Evolutionary conservation across 2,797 vertebrate species (phyloP), one percentile per base, ranked within the genome.

Genomic region (Acomys russatus): DNA sequence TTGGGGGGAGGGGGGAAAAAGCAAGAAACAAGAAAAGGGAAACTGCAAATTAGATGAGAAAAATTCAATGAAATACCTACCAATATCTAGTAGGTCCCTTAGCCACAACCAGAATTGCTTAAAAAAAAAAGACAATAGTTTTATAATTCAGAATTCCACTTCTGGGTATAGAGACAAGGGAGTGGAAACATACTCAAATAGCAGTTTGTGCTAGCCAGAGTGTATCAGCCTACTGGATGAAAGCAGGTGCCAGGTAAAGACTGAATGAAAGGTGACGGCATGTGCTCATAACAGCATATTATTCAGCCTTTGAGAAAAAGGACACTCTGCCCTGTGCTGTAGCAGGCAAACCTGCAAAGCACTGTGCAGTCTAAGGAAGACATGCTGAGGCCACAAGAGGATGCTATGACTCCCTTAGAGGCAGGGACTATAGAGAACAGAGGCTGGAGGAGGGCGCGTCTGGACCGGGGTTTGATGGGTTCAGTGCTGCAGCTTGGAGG

Each of bases 71-170:
- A 51, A 49, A 64, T 51, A 22, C 4, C 56, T 33, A 61, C 23
- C 35, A 33, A 64, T 20, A 76, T 33, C 25, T 38, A 15, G 10
- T 30, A 25, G 38, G 28, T 76, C 63, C 18, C 54, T 74, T 22
- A 76, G n/a, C 30, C 22, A 20, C 15, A 74, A 15, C 22, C n/a
- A 59, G 51, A 73, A 56, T 73, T 59, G 51, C 56, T 71, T 88
- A 49, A 82, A 93, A 91, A 51, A 56, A 56, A 51, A 90, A 94
- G 66, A 87, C 33, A 83, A 71, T 92, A 61, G 56, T 4, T n/a
- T 44, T 44, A 44, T 74, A n/a, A 91, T 63, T 51, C 12, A 88
- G 74, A 71, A 74, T 86, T 86, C 64, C 18, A 74, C 44, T 28
- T 95, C 33, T 59, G 56, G 2, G 25, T 63, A 59, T 56, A 63